Evolutionary conservation across 2,797 vertebrate genomes (phyloP).

Genomic region (Oryzias dopingdopingensis): DNA sequence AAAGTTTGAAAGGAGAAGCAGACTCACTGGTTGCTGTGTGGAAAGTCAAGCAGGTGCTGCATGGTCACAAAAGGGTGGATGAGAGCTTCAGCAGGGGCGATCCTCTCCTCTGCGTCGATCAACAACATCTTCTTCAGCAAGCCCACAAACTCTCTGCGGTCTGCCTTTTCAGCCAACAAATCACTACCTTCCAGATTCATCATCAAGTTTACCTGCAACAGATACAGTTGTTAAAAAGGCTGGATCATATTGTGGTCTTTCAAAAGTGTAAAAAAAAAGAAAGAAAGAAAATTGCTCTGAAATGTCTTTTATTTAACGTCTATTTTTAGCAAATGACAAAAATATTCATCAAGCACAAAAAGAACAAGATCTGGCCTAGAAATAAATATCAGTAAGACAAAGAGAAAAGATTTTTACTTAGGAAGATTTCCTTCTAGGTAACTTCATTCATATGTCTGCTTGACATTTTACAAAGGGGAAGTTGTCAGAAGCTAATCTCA

Average conservation of each 20-base stretch:
- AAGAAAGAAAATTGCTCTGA: neutral
- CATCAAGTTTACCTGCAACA: slow-evolving; percentile 92
- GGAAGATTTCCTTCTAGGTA: too few relatives aligned
- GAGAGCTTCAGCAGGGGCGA: slow-evolving; percentile 89
- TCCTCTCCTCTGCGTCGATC: slow-evolving; percentile 94
- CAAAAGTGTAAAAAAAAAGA: neutral
- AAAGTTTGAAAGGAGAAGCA: neutral
- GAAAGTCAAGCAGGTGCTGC: slow-evolving; percentile 97
- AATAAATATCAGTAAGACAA: neutral
- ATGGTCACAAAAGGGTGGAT: slow-evolving; percentile 96
- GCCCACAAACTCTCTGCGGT: slow-evolving; percentile 94
- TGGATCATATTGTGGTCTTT: neutral
- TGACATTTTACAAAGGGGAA: slow-evolving; percentile 9
- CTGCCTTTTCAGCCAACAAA: slow-evolving; percentile 93
- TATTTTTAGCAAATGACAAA: too few relatives aligned
- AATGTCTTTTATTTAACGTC: too few relatives aligned
- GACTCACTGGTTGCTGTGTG: slow-evolving; percentile 97
- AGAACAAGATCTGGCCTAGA: neutral
- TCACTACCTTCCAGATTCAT: slow-evolving; percentile 99
- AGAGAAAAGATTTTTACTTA: neutral
- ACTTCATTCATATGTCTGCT: neutral
- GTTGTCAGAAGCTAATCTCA: slow-evolving; percentile 5
- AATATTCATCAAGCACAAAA: too few relatives aligned
- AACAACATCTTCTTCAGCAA: slow-evolving; percentile 98
- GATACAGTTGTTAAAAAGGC: slow-evolving; percentile 9